A percentile compares a stretch with the other conserved stretches of the same genome.
phyloP scores from a whole-genome alignment of 2,888 invertebrate genomes.

The Halictus ligatus region DNA sequence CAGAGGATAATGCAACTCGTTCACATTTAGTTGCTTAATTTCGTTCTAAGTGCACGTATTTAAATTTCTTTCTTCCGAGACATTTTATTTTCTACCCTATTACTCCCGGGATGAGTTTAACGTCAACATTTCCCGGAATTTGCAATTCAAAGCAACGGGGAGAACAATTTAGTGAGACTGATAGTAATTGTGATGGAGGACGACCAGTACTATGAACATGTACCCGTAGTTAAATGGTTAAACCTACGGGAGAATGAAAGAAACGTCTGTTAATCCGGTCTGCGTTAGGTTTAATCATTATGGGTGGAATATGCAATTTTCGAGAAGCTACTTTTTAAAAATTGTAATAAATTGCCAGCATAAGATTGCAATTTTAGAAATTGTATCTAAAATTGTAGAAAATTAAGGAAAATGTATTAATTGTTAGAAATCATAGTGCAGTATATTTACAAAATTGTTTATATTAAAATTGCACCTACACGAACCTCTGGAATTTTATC shows the following conservation, averaged over 20 bases:
- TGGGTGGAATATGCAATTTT: background rate
- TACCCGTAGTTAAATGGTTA: background rate
- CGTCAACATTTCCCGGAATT: background rate
- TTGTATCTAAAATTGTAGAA: too few species aligned
- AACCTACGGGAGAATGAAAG: background rate
- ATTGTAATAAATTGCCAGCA: background rate
- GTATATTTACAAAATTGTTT: too few species aligned
- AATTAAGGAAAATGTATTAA: too few species aligned
- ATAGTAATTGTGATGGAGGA: conserved; percentile 5
- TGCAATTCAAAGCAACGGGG: background rate
- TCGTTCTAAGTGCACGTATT: background rate
- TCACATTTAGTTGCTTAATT: background rate
- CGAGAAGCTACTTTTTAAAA: background rate
- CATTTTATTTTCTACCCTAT: conserved; percentile 2
- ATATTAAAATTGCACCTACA: too few species aligned
- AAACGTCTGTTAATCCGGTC: background rate
- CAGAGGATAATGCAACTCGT: background rate
- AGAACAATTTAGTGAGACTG: conserved; percentile 1
- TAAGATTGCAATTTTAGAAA: too few species aligned
- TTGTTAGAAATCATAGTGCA: too few species aligned
- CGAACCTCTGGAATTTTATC: too few species aligned
- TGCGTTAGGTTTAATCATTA: background rate
- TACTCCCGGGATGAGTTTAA: background rate
- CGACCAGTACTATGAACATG: conserved; percentile 1
- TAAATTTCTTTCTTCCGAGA: background rate